Evolutionary conservation across 2,888 invertebrate genomes (phyloP).

Genomic region (Pocota personata): DNA sequence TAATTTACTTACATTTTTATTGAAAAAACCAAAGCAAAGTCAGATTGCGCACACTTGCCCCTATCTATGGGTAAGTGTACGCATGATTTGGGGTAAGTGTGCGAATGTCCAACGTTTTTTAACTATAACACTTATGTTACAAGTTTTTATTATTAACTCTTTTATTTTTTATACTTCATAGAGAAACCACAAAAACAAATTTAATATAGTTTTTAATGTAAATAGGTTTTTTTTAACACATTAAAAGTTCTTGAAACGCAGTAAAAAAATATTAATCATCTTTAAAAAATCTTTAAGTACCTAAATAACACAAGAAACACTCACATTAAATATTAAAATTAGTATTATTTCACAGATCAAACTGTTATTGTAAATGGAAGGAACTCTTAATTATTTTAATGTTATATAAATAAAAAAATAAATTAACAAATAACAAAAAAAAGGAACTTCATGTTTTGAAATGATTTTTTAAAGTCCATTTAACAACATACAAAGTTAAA

Average conservation of each 20-base stretch:
- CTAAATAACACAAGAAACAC: background rate
- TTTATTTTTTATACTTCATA: background rate
- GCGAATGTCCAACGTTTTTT: background rate
- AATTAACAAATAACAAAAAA: background rate
- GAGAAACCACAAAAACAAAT: background rate
- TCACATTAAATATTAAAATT: background rate
- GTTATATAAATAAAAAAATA: background rate
- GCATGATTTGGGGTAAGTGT: background rate
- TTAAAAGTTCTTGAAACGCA: background rate
- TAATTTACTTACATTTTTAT: background rate
- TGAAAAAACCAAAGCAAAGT: background rate
- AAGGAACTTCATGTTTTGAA: too few species aligned
- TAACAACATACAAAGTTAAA: too few species aligned
- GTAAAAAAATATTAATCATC: background rate
- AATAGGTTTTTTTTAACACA: background rate
- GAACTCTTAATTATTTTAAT: background rate
- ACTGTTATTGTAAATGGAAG: slow-evolving; percentile 1
- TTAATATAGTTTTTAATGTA: background rate
- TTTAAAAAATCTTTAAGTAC: background rate
- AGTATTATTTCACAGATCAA: background rate
- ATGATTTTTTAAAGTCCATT: too few species aligned
- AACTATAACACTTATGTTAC: background rate
- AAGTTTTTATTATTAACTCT: background rate
- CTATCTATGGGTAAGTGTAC: background rate
- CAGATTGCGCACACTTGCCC: background rate